phyloP scores from a whole-genome alignment of 1,140 invertebrate genomes.

The Caenorhabditis tropicalis region DNA sequence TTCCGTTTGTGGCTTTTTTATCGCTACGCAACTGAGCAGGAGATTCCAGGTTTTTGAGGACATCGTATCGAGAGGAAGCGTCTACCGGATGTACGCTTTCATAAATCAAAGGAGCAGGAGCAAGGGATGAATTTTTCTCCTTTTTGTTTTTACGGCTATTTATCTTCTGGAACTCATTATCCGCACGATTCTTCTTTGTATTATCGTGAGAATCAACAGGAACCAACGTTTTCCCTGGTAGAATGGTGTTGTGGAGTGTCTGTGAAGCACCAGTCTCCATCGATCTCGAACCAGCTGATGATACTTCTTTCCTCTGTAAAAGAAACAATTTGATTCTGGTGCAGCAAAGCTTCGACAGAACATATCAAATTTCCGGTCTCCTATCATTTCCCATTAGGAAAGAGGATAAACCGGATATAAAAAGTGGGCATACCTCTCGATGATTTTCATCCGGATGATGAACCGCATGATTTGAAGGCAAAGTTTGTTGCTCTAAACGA shows the following conservation, averaged over 20 bases:
- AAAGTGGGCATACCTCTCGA: neutral
- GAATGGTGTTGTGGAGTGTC: neutral
- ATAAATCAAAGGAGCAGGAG: neutral
- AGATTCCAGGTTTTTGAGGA: constrained; percentile 41
- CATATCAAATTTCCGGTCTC: neutral
- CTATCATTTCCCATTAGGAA: neutral
- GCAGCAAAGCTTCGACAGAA: neutral
- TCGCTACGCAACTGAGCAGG: neutral
- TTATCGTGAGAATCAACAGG: neutral
- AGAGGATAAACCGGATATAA: neutral
- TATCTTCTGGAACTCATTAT: constrained; percentile 46
- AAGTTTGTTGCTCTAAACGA: neutral
- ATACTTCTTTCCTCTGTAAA: constrained; percentile 14
- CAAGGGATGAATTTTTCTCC: neutral
- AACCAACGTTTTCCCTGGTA: neutral
- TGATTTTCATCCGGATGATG: neutral
- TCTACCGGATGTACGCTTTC: constrained; percentile 12
- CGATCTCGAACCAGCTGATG: neutral
- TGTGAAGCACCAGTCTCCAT: neutral
- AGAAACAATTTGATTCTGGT: neutral
- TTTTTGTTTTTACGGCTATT: constrained; percentile 27
- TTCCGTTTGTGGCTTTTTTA: neutral
- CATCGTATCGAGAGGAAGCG: constrained; percentile 35
- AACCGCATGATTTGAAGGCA: neutral
- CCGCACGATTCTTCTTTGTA: neutral